A percentile compares a stretch with the other conserved stretches of the same genome.
Evolutionary conservation across 2,113 vertebrate genomes (phyloP).

Genomic region (Ifrita kowaldi): DNA sequence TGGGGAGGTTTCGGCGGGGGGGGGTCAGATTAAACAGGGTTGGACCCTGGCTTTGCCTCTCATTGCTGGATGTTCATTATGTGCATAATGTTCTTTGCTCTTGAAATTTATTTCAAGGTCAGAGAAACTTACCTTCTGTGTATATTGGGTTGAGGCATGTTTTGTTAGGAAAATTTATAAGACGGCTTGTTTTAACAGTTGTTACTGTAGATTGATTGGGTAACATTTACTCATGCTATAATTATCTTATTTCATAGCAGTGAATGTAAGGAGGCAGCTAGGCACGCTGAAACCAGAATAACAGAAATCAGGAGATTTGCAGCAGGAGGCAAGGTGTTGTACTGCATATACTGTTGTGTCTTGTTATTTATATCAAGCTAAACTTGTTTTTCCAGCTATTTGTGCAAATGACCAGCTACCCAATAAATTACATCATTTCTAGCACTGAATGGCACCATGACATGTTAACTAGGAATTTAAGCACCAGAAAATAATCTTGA

Average conservation of each 20-base stretch:
- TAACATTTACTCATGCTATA: conserved; percentile 57
- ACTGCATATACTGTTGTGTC: background rate
- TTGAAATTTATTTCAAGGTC: conserved; percentile 28
- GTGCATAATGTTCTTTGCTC: background rate
- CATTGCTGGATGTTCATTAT: background rate
- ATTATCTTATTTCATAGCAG: conserved; percentile 49
- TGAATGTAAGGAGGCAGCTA: background rate
- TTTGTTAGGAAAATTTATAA: conserved; percentile 53
- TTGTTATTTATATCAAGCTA: conserved; percentile 48
- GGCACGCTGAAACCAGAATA: conserved; percentile 21
- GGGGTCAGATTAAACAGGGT: background rate
- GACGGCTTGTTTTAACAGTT: conserved; percentile 61
- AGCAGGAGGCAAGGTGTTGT: conserved; percentile 18
- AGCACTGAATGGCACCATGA: conserved; percentile 24
- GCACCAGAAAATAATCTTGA: conserved; percentile 53
- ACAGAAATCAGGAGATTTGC: conserved; percentile 21
- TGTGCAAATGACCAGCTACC: conserved; percentile 30
- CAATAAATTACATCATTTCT: conserved; percentile 52
- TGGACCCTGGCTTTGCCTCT: background rate
- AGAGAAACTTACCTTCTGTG: background rate
- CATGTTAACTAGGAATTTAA: conserved; percentile 46
- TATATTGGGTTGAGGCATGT: conserved; percentile 11
- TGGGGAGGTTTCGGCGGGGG: background rate
- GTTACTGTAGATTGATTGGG: conserved; percentile 31
- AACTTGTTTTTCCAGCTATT: conserved; percentile 55